Percentiles rank a stretch among this genome's conserved stretches.
These are phyloP conservation scores for Polyodon spathula DNA, from an alignment of 2,113 vertebrate species.

Conservation along the genomic window DNA sequence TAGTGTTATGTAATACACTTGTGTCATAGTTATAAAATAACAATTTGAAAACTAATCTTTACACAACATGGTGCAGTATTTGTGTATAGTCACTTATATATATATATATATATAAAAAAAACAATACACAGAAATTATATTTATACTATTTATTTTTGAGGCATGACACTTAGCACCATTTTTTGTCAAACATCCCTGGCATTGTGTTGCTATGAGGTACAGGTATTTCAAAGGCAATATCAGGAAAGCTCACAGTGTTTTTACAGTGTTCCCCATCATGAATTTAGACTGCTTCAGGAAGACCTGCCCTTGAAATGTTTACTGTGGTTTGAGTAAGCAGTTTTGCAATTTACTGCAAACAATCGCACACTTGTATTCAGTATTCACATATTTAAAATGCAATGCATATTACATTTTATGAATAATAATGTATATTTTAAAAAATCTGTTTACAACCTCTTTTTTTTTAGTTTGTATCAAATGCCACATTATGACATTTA, in stretches of 20 bases:
- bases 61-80: background rate
- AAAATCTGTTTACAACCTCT: background rate
- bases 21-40: too few species aligned
- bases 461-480: background rate
- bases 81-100: background rate
- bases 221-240: conserved; percentile 8
- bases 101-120: too few species aligned
- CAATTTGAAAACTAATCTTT: too few species aligned
- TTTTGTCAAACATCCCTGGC: conserved; percentile 6
- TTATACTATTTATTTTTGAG: conserved; percentile 5
- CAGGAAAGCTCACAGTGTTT: background rate
- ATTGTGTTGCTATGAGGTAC: conserved; percentile 15
- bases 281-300: background rate
- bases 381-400: too few species aligned
- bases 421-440: too few species aligned
- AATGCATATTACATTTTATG: too few species aligned
- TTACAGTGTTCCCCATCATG: conserved; percentile 5
- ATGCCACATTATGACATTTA: background rate
- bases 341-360: too few species aligned
- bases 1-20: too few species aligned
- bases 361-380: too few species aligned
- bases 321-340: background rate
- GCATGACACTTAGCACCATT: conserved; percentile 13
- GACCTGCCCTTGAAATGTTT: background rate
- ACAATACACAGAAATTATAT: conserved; percentile 7